Evolutionary conservation across 1,140 invertebrate species (phyloP), one percentile per base, ranked within the genome.

Genomic region (Drosophila bocqueti): DNA sequence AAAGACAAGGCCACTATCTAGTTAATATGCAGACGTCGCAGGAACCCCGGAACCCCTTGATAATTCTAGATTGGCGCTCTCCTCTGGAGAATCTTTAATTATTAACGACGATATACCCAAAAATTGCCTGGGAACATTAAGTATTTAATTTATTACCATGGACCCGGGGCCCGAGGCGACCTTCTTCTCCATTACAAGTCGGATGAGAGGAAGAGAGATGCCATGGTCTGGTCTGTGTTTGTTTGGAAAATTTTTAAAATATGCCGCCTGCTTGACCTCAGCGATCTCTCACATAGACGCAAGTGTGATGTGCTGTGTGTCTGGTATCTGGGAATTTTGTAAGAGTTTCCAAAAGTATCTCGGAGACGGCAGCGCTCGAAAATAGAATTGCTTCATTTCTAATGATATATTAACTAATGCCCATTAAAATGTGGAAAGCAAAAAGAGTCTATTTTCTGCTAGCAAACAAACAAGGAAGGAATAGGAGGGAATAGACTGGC

Each of bases 111-210:
- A 38, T 24, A 63, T 57, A 63, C 24, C 67, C 67, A 49, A 71
- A 71, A 68, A 68, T 55, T 65, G 67, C 47, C 57, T 57, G 71
- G 59, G 72, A 59, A 36, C 68, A 85, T 85, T 72, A 85, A 81
- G 79, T 76, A 77, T 78, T 78, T 84, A 89, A 87, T 87, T 89
- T 87, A 87, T 87, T 69, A 81, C 84, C 69, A 61, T 21, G 66
- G 38, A 43, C 18, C 40, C 74, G 2, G 52, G 21, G 21, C 63
- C 71, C 64, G 18, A 21, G 43, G 73, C 61, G 71, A 81, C 66
- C 82, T 81, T 81, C 82, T 81, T 77, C 59, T 29, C 72, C 59
- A 71, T 65, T 69, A 79, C 76, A 79, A 47, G 64, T 58, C 66
- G 24, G 52, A 57, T 43, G 50, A 16, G 34, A 46, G 49, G 10